A percentile compares a stretch with the other conserved stretches of the same genome.
These are phyloP conservation scores for Gorsachius magnificus DNA, from an alignment of 2,797 vertebrate genomes.

Conservation along the genomic window DNA sequence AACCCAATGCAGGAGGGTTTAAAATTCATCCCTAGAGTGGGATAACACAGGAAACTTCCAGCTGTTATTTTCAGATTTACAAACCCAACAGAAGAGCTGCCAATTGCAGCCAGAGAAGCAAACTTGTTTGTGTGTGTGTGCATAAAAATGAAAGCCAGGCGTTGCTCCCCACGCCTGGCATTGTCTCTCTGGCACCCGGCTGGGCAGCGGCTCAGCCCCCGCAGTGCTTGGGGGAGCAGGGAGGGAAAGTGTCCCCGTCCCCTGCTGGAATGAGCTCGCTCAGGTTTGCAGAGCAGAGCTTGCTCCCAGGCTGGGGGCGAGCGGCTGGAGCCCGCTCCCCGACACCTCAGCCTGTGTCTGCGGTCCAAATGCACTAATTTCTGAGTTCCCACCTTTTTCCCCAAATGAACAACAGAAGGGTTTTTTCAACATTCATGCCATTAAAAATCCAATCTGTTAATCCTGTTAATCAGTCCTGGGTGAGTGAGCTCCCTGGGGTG, in stretches of 20 bases:
- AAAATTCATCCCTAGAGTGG: background rate
- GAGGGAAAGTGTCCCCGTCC: background rate
- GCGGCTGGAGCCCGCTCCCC: background rate
- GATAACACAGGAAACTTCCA: background rate
- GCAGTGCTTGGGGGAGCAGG: rapidly evolving
- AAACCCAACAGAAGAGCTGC: background rate
- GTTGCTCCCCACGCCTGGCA: background rate
- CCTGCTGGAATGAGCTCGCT: background rate
- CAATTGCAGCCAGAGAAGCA: background rate
- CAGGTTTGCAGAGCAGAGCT: background rate
- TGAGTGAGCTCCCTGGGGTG: rapidly evolving
- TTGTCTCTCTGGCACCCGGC: background rate
- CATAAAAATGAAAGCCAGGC: background rate
- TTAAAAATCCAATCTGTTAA: background rate
- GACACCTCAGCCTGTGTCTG: background rate
- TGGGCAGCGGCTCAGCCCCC: background rate
- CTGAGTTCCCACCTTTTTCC: background rate
- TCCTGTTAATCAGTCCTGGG: background rate
- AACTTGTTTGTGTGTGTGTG: background rate
- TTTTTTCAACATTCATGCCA: background rate
- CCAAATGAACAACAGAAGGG: background rate
- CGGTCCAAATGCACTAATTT: background rate
- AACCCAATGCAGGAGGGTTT: background rate
- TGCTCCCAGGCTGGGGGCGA: background rate
- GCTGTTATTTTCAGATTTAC: constrained; percentile 10